Conservation (phyloP, 2,113 vertebrate species). For the Calyptomena viridis region DNA sequence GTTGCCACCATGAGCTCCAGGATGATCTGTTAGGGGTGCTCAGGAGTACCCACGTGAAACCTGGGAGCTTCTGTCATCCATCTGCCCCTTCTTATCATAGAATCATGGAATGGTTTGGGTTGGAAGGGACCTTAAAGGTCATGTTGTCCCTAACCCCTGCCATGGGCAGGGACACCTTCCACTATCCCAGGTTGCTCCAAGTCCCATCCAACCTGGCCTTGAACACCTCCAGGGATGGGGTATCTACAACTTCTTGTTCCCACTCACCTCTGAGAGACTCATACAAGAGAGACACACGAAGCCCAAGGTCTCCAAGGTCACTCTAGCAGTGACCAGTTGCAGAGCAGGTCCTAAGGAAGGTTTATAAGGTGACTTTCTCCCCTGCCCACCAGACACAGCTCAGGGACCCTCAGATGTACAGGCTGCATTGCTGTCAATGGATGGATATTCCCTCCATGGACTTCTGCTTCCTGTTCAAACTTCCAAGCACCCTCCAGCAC, state of each 20-base stretch:
- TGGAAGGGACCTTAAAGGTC: background rate
- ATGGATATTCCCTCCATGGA: background rate
- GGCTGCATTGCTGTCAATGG: background rate
- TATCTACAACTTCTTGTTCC: background rate
- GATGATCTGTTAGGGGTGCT: background rate
- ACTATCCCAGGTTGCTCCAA: background rate
- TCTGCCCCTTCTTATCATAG: background rate
- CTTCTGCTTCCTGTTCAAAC: background rate
- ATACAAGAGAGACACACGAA: background rate
- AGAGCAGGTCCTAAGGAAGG: background rate
- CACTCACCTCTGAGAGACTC: background rate
- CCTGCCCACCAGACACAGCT: background rate
- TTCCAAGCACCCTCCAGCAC: background rate
- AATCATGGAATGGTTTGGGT: background rate
- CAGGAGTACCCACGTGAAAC: background rate
- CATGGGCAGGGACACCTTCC: background rate
- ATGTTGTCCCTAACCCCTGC: background rate
- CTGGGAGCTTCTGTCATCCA: background rate
- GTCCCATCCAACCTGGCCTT: background rate
- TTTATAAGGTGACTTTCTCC: background rate
- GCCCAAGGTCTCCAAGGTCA: background rate
- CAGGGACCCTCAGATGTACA: background rate
- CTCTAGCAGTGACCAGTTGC: rapidly evolving
- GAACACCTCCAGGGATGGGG: background rate
- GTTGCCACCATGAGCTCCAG: background rate